Evolutionary conservation across 2,797 vertebrate species (phyloP).

Genomic region (Hippoglossus hippoglossus): DNA sequence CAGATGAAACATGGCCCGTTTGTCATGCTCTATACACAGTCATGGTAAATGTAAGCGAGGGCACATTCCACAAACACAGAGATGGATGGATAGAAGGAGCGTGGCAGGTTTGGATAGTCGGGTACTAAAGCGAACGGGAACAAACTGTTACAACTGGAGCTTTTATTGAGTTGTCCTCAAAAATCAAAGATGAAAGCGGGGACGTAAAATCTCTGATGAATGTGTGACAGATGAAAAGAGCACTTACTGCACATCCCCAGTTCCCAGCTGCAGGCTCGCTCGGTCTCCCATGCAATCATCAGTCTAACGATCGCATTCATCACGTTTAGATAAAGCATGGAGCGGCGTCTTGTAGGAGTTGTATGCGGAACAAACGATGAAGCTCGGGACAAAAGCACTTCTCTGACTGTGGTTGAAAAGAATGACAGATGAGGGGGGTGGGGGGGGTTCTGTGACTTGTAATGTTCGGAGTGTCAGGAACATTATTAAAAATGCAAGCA

Average conservation of each 20-base stretch:
- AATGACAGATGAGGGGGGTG: conserved; percentile 52
- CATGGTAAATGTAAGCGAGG: conserved; percentile 32
- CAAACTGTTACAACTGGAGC: conserved; percentile 24
- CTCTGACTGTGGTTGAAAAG: conserved; percentile 67
- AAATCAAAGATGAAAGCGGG: conserved; percentile 46
- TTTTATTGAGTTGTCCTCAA: conserved; percentile 27
- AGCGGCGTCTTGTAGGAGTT: conserved; percentile 38
- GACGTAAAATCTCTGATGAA: conserved; percentile 49
- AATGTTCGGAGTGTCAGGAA: conserved; percentile 87
- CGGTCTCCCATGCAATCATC: conserved; percentile 42
- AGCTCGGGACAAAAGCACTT: conserved; percentile 69
- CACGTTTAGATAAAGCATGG: conserved; percentile 50
- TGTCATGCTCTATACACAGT: conserved; percentile 16
- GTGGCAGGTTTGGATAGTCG: conserved; percentile 26
- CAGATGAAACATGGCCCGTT: conserved; percentile 32
- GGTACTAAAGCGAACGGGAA: conserved; percentile 25
- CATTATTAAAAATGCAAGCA: conserved; percentile 90
- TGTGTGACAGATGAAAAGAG: conserved; percentile 67
- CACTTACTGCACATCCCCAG: conserved; percentile 75
- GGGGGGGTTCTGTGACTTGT: conserved; percentile 71
- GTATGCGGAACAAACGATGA: conserved; percentile 39
- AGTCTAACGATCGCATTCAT: conserved; percentile 47
- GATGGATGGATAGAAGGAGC: conserved; percentile 2
- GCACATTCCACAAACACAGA: conserved; percentile 44
- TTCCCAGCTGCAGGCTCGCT: conserved; percentile 36